Conservation (phyloP, 2,888 invertebrate genomes). For the Dicyrtomina minuta region DNA sequence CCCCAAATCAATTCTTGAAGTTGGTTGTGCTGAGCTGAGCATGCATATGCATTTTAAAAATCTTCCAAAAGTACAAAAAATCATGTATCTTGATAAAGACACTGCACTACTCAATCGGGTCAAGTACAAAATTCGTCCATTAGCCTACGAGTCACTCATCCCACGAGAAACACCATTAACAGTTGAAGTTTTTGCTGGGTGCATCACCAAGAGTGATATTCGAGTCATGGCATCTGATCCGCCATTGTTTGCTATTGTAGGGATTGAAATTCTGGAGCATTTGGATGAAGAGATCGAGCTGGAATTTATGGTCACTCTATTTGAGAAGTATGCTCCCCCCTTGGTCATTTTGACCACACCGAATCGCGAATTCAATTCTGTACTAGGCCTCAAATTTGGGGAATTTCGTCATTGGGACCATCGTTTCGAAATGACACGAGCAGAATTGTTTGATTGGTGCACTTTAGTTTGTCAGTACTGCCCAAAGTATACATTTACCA, state of each 20-base stretch:
- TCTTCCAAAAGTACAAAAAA: conserved; percentile 62
- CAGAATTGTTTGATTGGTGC: conserved; percentile 83
- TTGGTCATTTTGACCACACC: conserved; percentile 84
- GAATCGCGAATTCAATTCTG: conserved; percentile 83
- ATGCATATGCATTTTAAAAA: conserved; percentile 71
- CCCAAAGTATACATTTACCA: conserved; percentile 69
- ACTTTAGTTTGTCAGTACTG: conserved; percentile 68
- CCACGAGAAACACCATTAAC: conserved; percentile 39
- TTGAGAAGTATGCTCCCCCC: conserved; percentile 77
- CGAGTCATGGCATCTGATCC: conserved; percentile 29
- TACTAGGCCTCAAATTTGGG: conserved; percentile 66
- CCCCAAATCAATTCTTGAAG: conserved; percentile 67
- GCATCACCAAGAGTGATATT: conserved; percentile 41
- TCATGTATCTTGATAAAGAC: conserved; percentile 76
- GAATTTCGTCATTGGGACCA: conserved; percentile 83
- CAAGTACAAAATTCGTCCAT: conserved; percentile 33
- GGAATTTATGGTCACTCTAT: conserved; percentile 74
- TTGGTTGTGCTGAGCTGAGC: conserved; percentile 79
- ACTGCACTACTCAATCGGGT: conserved; percentile 59
- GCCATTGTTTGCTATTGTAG: conserved; percentile 40
- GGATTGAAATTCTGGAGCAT: conserved; percentile 73
- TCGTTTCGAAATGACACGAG: conserved; percentile 89
- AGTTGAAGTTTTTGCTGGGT: conserved; percentile 48
- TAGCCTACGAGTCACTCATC: conserved; percentile 44
- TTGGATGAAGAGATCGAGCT: conserved; percentile 72